phyloP scores from a whole-genome alignment of 2,113 vertebrate genomes.

The Burhinus bistriatus region DNA sequence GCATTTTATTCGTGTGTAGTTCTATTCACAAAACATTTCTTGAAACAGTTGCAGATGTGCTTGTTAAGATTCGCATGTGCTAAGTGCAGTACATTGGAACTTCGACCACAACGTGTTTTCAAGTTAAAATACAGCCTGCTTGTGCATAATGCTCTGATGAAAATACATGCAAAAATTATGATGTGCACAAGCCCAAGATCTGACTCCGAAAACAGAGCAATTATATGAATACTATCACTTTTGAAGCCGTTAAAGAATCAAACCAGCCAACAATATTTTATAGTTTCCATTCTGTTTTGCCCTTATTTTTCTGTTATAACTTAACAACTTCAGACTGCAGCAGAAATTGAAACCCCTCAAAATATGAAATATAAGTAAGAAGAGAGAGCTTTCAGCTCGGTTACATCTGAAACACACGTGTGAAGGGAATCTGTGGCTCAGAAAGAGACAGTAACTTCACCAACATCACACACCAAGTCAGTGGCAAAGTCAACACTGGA shows the following conservation, averaged over 20 bases:
- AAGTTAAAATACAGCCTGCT: neutral
- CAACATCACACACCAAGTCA: neutral
- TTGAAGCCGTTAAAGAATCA: neutral
- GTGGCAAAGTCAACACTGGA: neutral
- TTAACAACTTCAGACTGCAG: neutral
- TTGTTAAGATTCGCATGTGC: neutral
- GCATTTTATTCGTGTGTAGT: neutral
- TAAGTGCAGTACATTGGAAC: neutral
- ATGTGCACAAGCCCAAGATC: neutral
- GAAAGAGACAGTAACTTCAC: neutral
- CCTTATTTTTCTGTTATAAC: neutral
- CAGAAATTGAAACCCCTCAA: neutral
- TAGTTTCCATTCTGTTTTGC: neutral
- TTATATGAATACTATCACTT: neutral
- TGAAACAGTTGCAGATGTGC: neutral
- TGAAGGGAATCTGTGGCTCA: neutral
- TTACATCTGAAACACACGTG: neutral
- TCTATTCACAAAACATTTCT: neutral
- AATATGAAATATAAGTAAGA: neutral
- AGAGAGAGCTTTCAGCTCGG: neutral
- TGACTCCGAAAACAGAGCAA: neutral
- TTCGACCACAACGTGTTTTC: neutral
- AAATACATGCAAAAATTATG: neutral
- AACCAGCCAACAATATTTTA: neutral
- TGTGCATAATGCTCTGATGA: neutral